Evolutionary conservation across 2,113 vertebrate species (phyloP), one percentile per base, ranked within the genome.

Genomic region (Megaceryle maxima): DNA sequence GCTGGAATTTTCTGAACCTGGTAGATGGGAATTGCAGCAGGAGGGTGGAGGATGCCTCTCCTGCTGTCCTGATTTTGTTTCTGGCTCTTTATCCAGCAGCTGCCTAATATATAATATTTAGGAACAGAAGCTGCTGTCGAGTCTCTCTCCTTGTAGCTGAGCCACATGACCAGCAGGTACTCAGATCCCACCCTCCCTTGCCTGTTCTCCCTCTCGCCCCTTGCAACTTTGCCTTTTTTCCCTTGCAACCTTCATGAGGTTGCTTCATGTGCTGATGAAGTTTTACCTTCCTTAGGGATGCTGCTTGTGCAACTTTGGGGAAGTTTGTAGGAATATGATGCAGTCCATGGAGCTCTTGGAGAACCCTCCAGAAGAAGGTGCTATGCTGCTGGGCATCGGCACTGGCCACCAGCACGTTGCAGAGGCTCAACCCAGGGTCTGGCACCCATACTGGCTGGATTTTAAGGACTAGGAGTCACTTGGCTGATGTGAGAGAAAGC

Each of bases 371-470:
- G 44, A 43, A 74, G 63, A 43, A 81, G 66, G 35, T 87, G 26
- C 13, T 8, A 11, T 0, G 2, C 55, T 78, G 75, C 59, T 48
- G 59, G 53, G 19, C 24, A 10, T 0, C 13, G 46, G 2, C 6
- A 0, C 28, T 5, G n/a, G 21, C 11, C 41, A 22, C 55, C 39
- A 28, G 68, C 16, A 4, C 2, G 3, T 60, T 26, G 35, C 1
- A 60, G 46, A 53, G 31, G 15, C 24, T 35, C 51, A 6, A 0
- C 19, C 13, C 31, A 1, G 9, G 31, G 6, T 10, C 33, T 43
- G 81, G 15, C 0, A 0, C 18, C 0, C 0, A 1, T 13, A 5
- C 3, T 21, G 56, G 33, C 57, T 17, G n/a, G 44, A 13, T 60
- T 84, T 72, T n/a, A 41, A 64, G 51, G 67, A 1, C 50, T 31